A percentile compares a stretch with the other conserved stretches of the same genome.
phyloP scores from a whole-genome alignment of 1,140 invertebrate species.

The Trypoxylus dichotomus region DNA sequence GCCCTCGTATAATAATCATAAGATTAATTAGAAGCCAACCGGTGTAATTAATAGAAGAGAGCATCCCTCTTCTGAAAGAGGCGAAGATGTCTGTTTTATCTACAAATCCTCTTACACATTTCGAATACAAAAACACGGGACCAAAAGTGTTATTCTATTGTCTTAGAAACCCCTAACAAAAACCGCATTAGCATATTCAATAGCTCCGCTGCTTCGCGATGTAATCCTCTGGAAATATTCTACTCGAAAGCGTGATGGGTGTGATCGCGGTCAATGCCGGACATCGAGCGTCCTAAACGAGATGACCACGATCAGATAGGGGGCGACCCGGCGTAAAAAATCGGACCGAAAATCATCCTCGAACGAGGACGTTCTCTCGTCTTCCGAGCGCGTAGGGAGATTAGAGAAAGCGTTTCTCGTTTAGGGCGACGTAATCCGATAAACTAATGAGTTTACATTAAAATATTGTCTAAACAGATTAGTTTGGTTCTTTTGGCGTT shows the following conservation, averaged over 20 bases:
- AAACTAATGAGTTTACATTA: constrained; percentile 44
- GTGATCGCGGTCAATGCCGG: not conserved
- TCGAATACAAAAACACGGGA: not conserved
- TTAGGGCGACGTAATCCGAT: constrained; percentile 37
- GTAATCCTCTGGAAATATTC: not conserved
- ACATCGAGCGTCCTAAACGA: not conserved
- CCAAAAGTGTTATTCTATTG: not conserved
- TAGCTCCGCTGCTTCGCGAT: not conserved
- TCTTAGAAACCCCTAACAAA: not conserved
- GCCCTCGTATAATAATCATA: too few species aligned
- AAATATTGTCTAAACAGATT: constrained; percentile 42
- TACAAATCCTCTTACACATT: not conserved
- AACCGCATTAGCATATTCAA: not conserved
- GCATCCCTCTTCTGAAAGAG: too few species aligned
- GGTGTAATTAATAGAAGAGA: too few species aligned
- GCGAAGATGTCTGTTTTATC: too few species aligned
- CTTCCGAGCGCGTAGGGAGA: not conserved
- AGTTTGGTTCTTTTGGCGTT: not conserved
- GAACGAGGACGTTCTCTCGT: not conserved
- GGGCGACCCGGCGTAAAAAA: not conserved
- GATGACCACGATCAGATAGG: not conserved
- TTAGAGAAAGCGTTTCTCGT: not conserved
- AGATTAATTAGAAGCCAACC: too few species aligned
- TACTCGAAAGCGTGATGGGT: not conserved
- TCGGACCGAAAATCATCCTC: not conserved